Conservation (phyloP, 1,140 invertebrate species). For the Drosophila aff. region DNA sequence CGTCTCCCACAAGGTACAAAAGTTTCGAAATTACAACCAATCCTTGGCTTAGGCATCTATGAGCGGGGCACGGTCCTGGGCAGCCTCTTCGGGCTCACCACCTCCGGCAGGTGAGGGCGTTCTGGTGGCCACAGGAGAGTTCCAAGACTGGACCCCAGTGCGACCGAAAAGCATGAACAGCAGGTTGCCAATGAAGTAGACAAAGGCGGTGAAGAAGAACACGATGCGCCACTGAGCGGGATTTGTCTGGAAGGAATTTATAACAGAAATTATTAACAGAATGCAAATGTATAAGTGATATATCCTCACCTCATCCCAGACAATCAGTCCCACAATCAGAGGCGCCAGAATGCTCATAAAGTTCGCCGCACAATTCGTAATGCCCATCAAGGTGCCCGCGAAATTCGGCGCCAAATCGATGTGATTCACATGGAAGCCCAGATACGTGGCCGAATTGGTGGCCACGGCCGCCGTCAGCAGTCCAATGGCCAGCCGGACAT, state of each 20-base stretch:
- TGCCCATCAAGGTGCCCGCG: slow-evolving; percentile 89
- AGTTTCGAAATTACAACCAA: slow-evolving; percentile 55
- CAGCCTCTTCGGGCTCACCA: not conserved
- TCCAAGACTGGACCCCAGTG: slow-evolving; percentile 88
- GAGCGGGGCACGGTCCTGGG: slow-evolving; percentile 56
- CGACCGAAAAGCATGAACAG: slow-evolving; percentile 89
- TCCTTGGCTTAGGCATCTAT: slow-evolving; percentile 48
- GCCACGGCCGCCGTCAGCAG: slow-evolving; percentile 90
- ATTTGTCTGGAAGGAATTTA: slow-evolving; percentile 83
- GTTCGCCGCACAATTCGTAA: slow-evolving; percentile 92
- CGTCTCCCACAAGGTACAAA: slow-evolving; percentile 62
- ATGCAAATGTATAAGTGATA: not conserved
- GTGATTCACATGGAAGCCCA: slow-evolving; percentile 90
- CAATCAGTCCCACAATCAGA: slow-evolving; percentile 87
- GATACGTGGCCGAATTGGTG: slow-evolving; percentile 91
- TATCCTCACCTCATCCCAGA: slow-evolving; percentile 87
- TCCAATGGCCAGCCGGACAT: slow-evolving; percentile 86
- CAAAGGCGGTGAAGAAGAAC: slow-evolving; percentile 90
- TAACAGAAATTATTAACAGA: slow-evolving; percentile 85
- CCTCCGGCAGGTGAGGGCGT: not conserved
- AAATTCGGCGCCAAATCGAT: slow-evolving; percentile 92
- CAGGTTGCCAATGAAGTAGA: slow-evolving; percentile 90
- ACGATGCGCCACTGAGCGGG: slow-evolving; percentile 90
- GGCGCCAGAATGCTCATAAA: slow-evolving; percentile 91
- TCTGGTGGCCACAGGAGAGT: slow-evolving; percentile 85